These are phyloP conservation scores for Syngnathus scovelli DNA, from an alignment of 2,113 vertebrate genomes.

Conservation along the genomic window DNA sequence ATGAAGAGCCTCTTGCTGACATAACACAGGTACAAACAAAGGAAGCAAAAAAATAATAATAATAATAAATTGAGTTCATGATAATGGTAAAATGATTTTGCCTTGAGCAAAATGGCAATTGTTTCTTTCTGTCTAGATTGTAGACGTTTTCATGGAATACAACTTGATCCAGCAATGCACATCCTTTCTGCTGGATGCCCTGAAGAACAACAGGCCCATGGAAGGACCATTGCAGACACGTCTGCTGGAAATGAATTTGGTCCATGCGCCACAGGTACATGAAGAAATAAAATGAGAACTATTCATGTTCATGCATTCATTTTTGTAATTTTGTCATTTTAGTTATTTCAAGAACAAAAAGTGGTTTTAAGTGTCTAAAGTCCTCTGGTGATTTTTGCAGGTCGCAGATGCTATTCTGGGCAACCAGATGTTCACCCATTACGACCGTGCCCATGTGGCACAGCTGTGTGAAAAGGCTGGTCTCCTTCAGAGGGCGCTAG, in stretches of 20 bases:
- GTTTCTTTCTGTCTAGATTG: constrained; percentile 75
- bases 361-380: not conserved
- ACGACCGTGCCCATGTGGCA: constrained; percentile 94
- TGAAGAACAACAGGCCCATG: constrained; percentile 97
- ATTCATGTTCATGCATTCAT: not conserved
- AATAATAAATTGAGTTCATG: not conserved
- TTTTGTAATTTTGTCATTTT: not conserved
- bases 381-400: constrained; percentile 55
- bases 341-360: not conserved
- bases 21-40: constrained; percentile 84
- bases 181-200: constrained; percentile 91
- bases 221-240: constrained; percentile 95
- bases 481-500: constrained; percentile 91
- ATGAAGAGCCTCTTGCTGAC: constrained; percentile 97
- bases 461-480: constrained; percentile 98
- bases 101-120: not conserved
- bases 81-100: not conserved
- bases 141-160: constrained; percentile 99
- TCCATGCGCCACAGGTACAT: constrained; percentile 92
- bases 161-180: constrained; percentile 99
- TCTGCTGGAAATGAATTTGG: constrained; percentile 97
- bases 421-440: constrained; percentile 99
- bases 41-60: not conserved
- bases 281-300: not conserved
- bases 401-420: constrained; percentile 97